Evolutionary conservation across 2,888 invertebrate species (phyloP), one percentile per base, ranked within the genome.

Genomic region (Pyrrhosoma nymphula): DNA sequence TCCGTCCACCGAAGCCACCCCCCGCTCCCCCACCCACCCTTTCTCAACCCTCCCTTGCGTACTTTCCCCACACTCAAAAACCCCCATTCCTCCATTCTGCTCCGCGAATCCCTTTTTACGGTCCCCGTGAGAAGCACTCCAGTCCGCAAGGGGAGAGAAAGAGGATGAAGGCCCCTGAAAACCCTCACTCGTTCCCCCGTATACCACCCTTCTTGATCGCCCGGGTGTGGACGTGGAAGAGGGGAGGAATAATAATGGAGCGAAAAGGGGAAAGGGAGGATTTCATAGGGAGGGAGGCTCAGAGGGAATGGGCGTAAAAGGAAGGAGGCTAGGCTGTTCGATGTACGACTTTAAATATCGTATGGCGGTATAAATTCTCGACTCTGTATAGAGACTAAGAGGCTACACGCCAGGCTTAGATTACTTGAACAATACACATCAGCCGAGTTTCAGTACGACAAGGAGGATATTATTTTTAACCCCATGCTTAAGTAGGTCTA

Each of bases 251-350:
- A 95, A 95, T 90, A 95, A 95, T 60, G 95, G 95, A 95, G 95
- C 96, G 95, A 96, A 96, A 96, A 95, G 96, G 95, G 96, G 90
- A 96, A 96, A 95, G 96, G 96, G 96, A 96, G 16, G 47, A 47
- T 47, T 12, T 4, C 16, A 60, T 8, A 2, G 96, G 95, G 96
- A 96, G 95, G 96, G 96, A 96, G 1, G 60, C 12, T 8, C 47
- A 8, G 47, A 47, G 47, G 47, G 47, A 8, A 4, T 47, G 47
- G 47, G 47, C 60, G 16, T 20, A 60, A 14, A 16, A 96, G 95
- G 96, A 96, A 95, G 96, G 96, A 47, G 96, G 16, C 18, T 10
- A 3, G 60, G 60, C 60, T 60, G 16, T 16, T 20, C 18, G 96
- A 96, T 63, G 95, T 95, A 95, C 95, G 96, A 60, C 6, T 20